Evolutionary conservation across 2,888 invertebrate species (phyloP), one percentile per base, ranked within the genome.

Genomic region (Eupithecia inturbata): DNA sequence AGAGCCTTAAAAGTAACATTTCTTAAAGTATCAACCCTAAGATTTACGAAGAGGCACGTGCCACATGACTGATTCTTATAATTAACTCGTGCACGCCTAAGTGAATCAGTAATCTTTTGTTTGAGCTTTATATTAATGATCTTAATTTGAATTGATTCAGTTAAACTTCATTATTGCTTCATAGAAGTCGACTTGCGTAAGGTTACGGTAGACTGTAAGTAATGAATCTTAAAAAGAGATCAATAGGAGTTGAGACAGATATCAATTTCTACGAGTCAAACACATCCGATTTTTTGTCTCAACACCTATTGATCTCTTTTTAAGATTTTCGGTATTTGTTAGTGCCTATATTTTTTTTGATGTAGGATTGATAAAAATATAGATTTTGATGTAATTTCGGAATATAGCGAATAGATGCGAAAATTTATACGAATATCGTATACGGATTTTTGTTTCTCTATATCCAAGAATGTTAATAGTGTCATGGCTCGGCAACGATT

Each of bases 401-500:
- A 83, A 84, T 84, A 79, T 78, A 70, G 74, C 74, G 74, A 72
- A 71, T 77, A 74, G 76, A 79, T 81, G 80, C 81, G 76, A 78
- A 67, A 33, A 71, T 71, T 74, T 68, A 70, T 69, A 57, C 10
- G 53, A 80, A 76, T 69, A 64, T 22, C 53, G 53, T 53, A 63
- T 41, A 31, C 70, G 39, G 39, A 68, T 62, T 63, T 45, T 67
- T 79, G 79, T 77, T 36, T 36, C 36, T 36, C 76, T 79, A 80
- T 77, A 81, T 81, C 79, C 78, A 78, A 83, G 82, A 83, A 81
- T 85, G 83, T 82, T 85, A 91, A 91, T 88, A 88, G 87, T 91
- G 92, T 91, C 92, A 92, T 82, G 92, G 92, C 83, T 88, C 78
- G 78, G 78, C 80, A 83, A 84, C 77, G 81, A 87, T 89, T 87